A percentile compares a stretch with the other conserved stretches of the same genome.
phyloP scores from a whole-genome alignment of 2,113 vertebrate genomes.

The Tachysurus vachellii region DNA sequence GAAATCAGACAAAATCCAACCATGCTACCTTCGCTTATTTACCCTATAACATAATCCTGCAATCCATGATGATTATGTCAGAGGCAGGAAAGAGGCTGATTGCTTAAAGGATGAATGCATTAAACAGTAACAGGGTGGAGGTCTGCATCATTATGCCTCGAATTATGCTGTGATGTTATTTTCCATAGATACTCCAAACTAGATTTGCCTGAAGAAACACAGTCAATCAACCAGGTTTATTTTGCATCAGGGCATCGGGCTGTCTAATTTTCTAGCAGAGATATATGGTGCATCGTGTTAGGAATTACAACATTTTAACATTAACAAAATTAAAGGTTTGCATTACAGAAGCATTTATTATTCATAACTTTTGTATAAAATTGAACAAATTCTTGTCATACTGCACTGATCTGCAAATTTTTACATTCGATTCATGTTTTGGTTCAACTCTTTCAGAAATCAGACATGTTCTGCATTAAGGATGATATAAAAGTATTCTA shows the following conservation, averaged over 20 bases:
- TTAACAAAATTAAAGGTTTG: neutral
- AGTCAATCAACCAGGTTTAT: neutral
- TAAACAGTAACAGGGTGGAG: neutral
- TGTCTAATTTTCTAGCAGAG: neutral
- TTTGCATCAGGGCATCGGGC: neutral
- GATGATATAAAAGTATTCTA: neutral
- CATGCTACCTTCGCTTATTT: neutral
- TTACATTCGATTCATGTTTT: too few species aligned
- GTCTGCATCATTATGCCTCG: conserved; percentile 2
- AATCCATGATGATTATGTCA: neutral
- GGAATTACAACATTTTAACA: neutral
- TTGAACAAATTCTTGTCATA: neutral
- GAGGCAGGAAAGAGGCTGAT: neutral
- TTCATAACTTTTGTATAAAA: neutral
- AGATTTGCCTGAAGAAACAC: neutral
- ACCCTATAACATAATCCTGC: neutral
- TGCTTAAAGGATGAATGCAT: neutral
- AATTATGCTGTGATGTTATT: neutral
- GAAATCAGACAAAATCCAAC: neutral
- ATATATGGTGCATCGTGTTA: neutral
- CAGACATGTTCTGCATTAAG: neutral
- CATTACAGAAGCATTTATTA: neutral
- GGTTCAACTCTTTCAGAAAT: neutral
- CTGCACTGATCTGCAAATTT: neutral
- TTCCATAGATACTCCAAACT: neutral